Conservation (phyloP, 2,888 invertebrate species). For the Crocallis elinguaria region DNA sequence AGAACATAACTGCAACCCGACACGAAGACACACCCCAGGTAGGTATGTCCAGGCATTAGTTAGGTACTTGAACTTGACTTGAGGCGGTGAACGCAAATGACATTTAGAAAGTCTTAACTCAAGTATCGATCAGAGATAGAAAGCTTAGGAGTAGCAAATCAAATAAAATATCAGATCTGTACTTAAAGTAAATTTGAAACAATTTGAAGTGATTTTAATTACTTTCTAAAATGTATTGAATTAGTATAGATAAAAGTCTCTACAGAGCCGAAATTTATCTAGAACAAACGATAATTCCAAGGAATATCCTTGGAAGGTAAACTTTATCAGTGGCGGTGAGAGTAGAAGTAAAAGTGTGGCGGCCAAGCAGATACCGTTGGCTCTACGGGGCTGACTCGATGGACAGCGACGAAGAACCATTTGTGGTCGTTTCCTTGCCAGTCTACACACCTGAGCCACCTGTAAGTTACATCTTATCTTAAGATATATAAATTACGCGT, state of each 20-base stretch:
- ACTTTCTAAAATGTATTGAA: no score
- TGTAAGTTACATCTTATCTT: conserved; percentile 55
- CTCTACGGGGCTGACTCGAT: conserved; percentile 76
- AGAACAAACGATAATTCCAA: neutral
- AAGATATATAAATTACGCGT: no score
- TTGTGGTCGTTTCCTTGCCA: conserved; percentile 88
- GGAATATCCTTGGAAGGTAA: conserved; percentile 4
- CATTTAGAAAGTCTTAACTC: conserved; percentile 36
- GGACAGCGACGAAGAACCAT: conserved; percentile 88
- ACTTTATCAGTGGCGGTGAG: conserved; percentile 14
- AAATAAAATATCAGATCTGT: no score
- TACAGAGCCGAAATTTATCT: neutral
- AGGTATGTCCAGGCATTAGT: conserved; percentile 39
- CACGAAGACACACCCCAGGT: conserved; percentile 55
- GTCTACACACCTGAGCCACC: conserved; percentile 82
- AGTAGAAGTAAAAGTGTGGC: conserved; percentile 70
- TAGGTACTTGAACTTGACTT: conserved; percentile 78
- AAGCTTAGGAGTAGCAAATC: no score
- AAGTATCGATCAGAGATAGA: no score
- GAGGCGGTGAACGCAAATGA: conserved; percentile 52
- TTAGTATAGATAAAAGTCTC: neutral
- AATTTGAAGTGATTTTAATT: no score
- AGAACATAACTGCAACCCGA: conserved; percentile 56
- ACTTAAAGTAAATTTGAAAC: no score
- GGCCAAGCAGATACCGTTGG: conserved; percentile 76